Evolutionary conservation across 2,888 invertebrate genomes (phyloP), one percentile per base, ranked within the genome.

Genomic region (Epiblema foenella): DNA sequence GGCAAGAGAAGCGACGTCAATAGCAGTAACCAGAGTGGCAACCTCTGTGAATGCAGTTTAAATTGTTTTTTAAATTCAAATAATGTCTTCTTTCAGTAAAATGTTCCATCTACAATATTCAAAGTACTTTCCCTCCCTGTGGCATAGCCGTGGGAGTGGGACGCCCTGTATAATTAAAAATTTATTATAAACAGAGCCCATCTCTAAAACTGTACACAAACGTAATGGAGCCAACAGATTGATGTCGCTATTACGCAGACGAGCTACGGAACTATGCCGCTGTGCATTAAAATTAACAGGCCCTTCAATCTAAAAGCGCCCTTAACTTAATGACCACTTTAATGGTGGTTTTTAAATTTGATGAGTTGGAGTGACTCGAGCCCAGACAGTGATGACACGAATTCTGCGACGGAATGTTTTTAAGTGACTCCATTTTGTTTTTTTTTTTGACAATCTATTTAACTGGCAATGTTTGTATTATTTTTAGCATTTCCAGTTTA

Each of bases 241-340:
- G 46, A 70, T 70, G 60, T 18, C 60, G 46, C 60, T 17, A 66
- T 66, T 49, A 66, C 46, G n/a, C 37, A 24, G 70, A 70, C 65
- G 65, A 65, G 66, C 59, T 49, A 49, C 60, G 52, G 60, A 70
- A 70, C 70, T 70, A 66, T 66, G 65, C 37, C 39, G 70, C 54
- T 37, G 60, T 70, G 70, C 65, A 70, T 70, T 70, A 70, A 70
- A 70, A 70, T 70, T 59, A 70, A 70, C 65, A 70, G 70, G 54
- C 65, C 66, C 65, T 70, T 70, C 66, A 33, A 60, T 60, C 59
- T 70, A 66, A 70, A 70, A 66, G 65, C 37, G 10, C 46, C 66
- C 59, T 70, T 66, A 54, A 70, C 20, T 65, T 70, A 60, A 70
- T 60, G 65, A 46, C 59, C 54, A 66, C 49, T 70, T 65, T 70